A percentile compares a stretch with the other conserved stretches of the same genome.
Conservation (phyloP, 2,888 invertebrate genomes). For the Dicranocentrus wangi region DNA sequence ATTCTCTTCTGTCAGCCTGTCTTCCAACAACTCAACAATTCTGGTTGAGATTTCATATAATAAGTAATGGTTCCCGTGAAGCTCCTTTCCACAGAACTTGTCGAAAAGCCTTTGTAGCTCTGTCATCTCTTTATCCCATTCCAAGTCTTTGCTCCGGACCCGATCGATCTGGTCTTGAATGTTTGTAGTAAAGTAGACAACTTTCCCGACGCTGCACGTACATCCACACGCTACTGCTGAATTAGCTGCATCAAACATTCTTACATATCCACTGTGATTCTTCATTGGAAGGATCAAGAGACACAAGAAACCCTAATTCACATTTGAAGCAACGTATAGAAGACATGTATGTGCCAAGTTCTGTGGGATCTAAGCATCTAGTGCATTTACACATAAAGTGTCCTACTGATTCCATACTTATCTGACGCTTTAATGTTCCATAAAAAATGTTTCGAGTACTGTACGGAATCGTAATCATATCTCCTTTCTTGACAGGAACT, state of each 20-base stretch:
- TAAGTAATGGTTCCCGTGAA: constrained; percentile 65
- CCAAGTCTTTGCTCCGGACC: constrained; percentile 32
- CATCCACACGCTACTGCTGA: constrained; percentile 25
- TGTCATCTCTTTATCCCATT: constrained; percentile 33
- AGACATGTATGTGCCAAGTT: constrained; percentile 54
- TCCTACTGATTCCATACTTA: constrained; percentile 55
- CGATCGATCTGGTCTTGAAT: constrained; percentile 61
- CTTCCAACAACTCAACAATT: constrained; percentile 48
- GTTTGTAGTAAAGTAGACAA: constrained; percentile 52
- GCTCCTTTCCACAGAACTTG: constrained; percentile 40
- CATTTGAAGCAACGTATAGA: constrained; percentile 54
- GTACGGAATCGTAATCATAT: constrained; percentile 58
- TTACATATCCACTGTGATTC: constrained; percentile 51
- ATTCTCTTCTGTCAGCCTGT: constrained; percentile 29
- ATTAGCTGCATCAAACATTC: not conserved
- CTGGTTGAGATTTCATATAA: constrained; percentile 60
- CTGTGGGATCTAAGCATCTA: constrained; percentile 46
- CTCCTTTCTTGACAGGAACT: constrained; percentile 49
- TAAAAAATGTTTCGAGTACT: constrained; percentile 54
- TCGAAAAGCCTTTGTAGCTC: constrained; percentile 39
- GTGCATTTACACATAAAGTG: constrained; percentile 58
- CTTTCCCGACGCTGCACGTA: constrained; percentile 52
- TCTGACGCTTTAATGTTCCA: constrained; percentile 59
- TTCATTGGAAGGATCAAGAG: constrained; percentile 41
- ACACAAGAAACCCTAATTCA: constrained; percentile 41